Conservation (phyloP, 2,888 invertebrate genomes). For the Drosophila neonasuta region DNA sequence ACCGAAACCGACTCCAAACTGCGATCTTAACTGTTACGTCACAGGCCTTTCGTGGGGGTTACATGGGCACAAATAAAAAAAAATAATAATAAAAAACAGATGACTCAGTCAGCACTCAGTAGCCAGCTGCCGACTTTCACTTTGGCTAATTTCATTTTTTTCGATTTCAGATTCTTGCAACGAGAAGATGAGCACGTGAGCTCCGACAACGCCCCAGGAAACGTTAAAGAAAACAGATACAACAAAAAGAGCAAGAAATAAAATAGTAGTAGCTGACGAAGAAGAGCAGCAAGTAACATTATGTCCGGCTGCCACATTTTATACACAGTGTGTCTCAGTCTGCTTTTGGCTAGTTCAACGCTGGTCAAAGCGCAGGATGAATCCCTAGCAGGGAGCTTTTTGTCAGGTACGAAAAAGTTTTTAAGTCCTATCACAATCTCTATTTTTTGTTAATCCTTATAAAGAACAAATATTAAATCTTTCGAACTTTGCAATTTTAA, state of each 20-base stretch:
- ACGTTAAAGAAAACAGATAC: not conserved
- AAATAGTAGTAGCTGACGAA: not conserved
- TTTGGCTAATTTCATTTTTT: slow-evolving; percentile 29
- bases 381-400: slow-evolving; percentile 90
- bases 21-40: slow-evolving; percentile 51
- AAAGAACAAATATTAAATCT: too few relatives aligned
- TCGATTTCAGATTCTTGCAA: slow-evolving; percentile 24
- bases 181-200: slow-evolving; percentile 54
- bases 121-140: slow-evolving; percentile 48
- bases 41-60: slow-evolving; percentile 53
- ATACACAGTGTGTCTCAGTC: slow-evolving; percentile 35
- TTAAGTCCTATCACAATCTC: not conserved
- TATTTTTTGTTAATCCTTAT: too few relatives aligned
- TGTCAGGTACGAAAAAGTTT: slow-evolving; percentile 86
- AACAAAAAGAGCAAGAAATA: not conserved
- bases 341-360: slow-evolving; percentile 37
- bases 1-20: not conserved
- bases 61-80: slow-evolving; percentile 31
- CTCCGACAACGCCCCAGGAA: slow-evolving; percentile 4
- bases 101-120: slow-evolving; percentile 39
- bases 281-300: slow-evolving; percentile 6
- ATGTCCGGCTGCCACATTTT: slow-evolving; percentile 24
- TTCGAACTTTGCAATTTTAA: too few relatives aligned
- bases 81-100: slow-evolving; percentile 6
- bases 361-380: slow-evolving; percentile 84